phyloP scores from a whole-genome alignment of 2,113 vertebrate genomes.

The Siniperca knerii region DNA sequence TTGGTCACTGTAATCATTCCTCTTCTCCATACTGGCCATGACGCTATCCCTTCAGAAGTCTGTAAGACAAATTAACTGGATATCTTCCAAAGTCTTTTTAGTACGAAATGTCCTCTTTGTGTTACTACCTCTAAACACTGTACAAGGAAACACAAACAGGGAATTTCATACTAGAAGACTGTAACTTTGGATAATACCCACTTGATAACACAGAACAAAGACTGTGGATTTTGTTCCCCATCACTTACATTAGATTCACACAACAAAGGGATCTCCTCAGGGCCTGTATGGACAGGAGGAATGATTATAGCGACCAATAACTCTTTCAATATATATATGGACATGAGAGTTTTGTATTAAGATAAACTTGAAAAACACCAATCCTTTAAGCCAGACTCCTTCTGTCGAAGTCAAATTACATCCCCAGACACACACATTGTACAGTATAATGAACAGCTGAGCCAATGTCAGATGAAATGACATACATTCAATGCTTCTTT shows the following conservation, averaged over 20 bases:
- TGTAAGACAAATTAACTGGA: background rate
- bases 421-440: slow-evolving; percentile 17
- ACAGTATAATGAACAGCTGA: slow-evolving; percentile 18
- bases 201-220: slow-evolving; percentile 10
- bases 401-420: background rate
- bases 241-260: background rate
- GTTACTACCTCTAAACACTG: background rate
- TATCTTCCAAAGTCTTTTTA: background rate
- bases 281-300: background rate
- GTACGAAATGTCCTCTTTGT: background rate
- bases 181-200: background rate
- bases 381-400: slow-evolving; percentile 13
- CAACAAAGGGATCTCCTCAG: background rate
- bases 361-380: background rate
- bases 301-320: background rate
- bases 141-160: background rate
- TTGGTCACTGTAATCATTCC: slow-evolving; percentile 2
- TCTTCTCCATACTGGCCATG: background rate
- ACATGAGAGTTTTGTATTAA: background rate
- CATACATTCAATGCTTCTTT: background rate
- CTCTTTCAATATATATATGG: background rate
- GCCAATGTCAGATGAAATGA: slow-evolving; percentile 9
- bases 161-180: background rate
- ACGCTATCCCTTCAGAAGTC: background rate
- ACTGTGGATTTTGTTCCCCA: background rate